Evolutionary conservation across 2,888 invertebrate genomes (phyloP).

Genomic region (Lepidocyrtoides sp.): DNA sequence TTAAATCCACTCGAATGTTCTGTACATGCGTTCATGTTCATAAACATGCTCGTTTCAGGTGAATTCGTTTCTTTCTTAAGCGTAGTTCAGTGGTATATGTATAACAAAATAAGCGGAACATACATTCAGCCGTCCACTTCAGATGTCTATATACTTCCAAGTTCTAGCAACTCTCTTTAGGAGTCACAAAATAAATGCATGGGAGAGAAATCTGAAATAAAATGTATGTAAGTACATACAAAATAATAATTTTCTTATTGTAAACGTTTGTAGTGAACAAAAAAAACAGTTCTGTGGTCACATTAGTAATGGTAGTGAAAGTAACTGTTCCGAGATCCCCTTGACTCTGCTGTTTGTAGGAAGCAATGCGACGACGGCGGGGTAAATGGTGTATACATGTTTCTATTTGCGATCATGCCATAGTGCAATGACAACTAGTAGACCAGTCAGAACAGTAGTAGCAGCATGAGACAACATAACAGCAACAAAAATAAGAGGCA

Average conservation of each 20-base stretch:
- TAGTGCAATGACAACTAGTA: constrained; percentile 39
- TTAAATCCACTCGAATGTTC: neutral
- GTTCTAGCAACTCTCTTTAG: too few species aligned
- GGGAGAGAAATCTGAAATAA: neutral
- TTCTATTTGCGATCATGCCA: neutral
- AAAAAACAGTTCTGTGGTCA: neutral
- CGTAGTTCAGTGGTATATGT: too few species aligned
- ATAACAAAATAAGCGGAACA: too few species aligned
- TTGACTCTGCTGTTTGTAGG: neutral
- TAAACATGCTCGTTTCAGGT: constrained; percentile 28
- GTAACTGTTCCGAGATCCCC: neutral
- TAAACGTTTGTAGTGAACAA: neutral
- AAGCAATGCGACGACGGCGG: constrained; percentile 8
- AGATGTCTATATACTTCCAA: too few species aligned
- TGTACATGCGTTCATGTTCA: neutral
- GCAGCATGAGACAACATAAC: neutral
- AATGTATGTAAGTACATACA: neutral
- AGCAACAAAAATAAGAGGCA: constrained; percentile 14
- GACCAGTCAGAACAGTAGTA: too few species aligned
- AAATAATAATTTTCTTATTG: too few species aligned
- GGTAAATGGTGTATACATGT: constrained; percentile 29
- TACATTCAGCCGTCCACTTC: too few species aligned
- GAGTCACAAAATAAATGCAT: neutral
- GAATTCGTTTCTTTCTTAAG: neutral
- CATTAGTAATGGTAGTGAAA: neutral